Evolutionary conservation across 2,888 invertebrate genomes (phyloP).

Genomic region (Balanococcus diminutus): DNA sequence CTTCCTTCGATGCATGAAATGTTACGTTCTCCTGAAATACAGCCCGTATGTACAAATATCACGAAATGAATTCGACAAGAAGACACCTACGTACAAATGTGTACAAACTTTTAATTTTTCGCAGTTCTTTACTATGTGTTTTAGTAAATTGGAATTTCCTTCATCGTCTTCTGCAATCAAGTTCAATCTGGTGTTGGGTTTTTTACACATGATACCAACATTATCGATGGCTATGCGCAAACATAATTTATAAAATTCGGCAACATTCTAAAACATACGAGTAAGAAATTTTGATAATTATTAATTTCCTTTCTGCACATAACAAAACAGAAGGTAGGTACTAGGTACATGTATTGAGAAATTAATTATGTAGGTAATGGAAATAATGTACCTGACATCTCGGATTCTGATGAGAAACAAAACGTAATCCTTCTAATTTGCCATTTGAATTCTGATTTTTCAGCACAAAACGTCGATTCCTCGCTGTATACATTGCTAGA

Average conservation of each 20-base stretch:
- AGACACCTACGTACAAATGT: too few species aligned
- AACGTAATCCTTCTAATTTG: neutral
- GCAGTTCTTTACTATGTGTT: neutral
- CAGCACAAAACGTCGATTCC: neutral
- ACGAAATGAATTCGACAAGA: too few species aligned
- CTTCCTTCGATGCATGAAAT: neutral
- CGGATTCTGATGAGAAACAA: conserved; percentile 28
- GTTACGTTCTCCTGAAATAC: neutral
- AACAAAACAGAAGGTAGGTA: too few species aligned
- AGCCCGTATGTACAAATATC: too few species aligned
- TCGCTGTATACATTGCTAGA: neutral
- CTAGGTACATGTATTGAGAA: too few species aligned
- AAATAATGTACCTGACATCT: neutral
- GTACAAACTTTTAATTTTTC: neutral
- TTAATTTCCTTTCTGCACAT: too few species aligned
- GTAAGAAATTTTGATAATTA: too few species aligned
- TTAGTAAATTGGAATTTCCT: neutral
- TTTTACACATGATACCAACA: neutral
- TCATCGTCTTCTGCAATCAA: neutral
- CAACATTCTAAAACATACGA: conserved; percentile 9
- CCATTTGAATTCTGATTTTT: neutral
- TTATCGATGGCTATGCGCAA: conserved; percentile 17
- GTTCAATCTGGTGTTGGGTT: neutral
- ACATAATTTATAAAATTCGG: conserved; percentile 11
- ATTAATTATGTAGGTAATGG: neutral